Base-by-base conservation (phyloP, 2,797 vertebrate species). In the Pygocentrus nattereri region DNA sequence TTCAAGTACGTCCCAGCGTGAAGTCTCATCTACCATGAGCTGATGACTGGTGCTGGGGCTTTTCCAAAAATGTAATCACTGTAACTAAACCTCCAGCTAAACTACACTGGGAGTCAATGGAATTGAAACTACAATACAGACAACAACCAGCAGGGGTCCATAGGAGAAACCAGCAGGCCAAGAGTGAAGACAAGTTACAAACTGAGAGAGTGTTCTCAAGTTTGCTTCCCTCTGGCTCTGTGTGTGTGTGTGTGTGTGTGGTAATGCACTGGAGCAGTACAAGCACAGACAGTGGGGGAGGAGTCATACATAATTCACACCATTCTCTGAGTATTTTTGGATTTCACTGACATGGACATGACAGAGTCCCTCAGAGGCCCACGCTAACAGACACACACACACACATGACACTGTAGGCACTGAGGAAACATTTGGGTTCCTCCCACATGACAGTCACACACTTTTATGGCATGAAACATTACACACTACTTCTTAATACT, bases 271-370 rank as follows among this genome's bases (percentile, higher is more conserved):
- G 70, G 27, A 74, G 49, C n/a, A 61, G 52, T 80, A 71, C 78
- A 69, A 79, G 56, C 74, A 80, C 83, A 54, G 61, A 87, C 64
- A 85, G 82, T 89, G 78, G 76, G 81, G 83, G 27, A 75, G 76
- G 81, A 83, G 76, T 85, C 79, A 85, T 87, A 76, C 79, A 87
- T 83, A 79, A 82, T 84, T 83, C 79, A 83, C 68, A 19, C 73
- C 81, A 76, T 76, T 85, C 81, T 74, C 74, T 65, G 79, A 87
- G 78, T 85, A 85, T 87, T 87, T 87, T 87, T 34, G 78, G 85
- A 85, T 87, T 68, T 73, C 62, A 81, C 47, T 81, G 83, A 85
- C 85, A 83, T 71, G 61, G 52, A 81, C 81, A 81, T 85, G 83
- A 87, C 83, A 81, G 76, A 81, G 74, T 80, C 80, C 67, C 72